Evolutionary conservation across 2,797 vertebrate genomes (phyloP), one percentile per base, ranked within the genome.

Genomic region (Amazonetta brasiliensis): DNA sequence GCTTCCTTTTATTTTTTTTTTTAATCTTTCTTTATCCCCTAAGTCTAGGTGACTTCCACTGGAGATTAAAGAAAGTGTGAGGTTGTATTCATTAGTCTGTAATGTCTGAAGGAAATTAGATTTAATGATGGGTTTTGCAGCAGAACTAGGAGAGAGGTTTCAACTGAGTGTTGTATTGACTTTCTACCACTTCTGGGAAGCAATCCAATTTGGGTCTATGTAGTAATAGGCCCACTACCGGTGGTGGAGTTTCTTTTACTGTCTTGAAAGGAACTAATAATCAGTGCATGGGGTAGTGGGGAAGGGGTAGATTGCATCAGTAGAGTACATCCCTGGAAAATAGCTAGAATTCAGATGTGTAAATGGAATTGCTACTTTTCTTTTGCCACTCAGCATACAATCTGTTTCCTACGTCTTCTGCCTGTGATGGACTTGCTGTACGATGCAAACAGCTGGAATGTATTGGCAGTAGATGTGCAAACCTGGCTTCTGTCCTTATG

Each of bases 101-200:
- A 69, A 43, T 71, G 52, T 82, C 64, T 73, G 59, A 89, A 67
- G 81, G 63, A 97, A 94, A 93, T 93, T 67, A 58, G 59, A 73
- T 93, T 87, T 92, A 79, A 69, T 91, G 44, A 75, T 92, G 82
- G 68, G 37, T 26, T 95, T 96, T 30, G 62, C 82, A 75, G 80
- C 85, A 95, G 73, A 55, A 37, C 25, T 71, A 66, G 81, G 68
- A 64, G 64, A 68, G 55, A 30, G 41, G 22, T 87, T 95, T 95
- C 52, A 87, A 55, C 50, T 84, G 66, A 80, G 39, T 66, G 37
- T 82, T 90, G 6, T 94, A 66, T 64, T 93, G 84, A 62, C 68
- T 95, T 96, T 80, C 60, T 95, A 8, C 76, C 31, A 17, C 55
- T 89, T 87, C 59, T 94, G 63, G 66, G 74, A 92, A 90, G 58